A percentile compares a stretch with the other conserved stretches of the same genome.
phyloP scores from a whole-genome alignment of 2,888 invertebrate species.

The Eupithecia subfuscata region DNA sequence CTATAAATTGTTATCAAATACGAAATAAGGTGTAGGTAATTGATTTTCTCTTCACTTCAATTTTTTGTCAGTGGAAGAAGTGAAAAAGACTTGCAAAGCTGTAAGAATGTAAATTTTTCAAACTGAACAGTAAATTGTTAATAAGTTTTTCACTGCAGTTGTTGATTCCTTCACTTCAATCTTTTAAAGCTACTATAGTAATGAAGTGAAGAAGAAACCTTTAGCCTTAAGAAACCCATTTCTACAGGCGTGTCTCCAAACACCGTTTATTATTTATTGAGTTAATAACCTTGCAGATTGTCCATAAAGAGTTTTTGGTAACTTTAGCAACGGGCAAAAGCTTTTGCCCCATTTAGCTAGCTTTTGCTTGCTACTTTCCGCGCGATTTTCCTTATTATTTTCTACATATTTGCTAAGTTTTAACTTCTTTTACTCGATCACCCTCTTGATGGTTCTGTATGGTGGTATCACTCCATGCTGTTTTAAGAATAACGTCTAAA shows the following conservation, averaged over 20 bases:
- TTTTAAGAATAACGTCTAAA: not conserved
- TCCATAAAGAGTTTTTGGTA: not conserved
- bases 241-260: not conserved
- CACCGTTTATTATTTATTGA: not conserved
- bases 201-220: not conserved
- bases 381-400: not conserved
- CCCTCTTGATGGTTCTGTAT: conserved; percentile 2
- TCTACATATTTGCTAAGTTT: not conserved
- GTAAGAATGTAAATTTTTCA: no score
- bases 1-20: no score
- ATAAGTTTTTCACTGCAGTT: not conserved
- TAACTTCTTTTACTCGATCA: not conserved
- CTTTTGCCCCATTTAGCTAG: not conserved
- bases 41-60: no score
- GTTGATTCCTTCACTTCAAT: not conserved
- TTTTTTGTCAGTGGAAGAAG: no score
- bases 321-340: not conserved
- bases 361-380: not conserved
- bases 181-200: not conserved
- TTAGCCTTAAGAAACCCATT: not conserved
- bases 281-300: not conserved
- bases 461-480: conserved; percentile 47
- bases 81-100: no score
- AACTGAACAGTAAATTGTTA: no score
- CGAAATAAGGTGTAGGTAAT: no score